phyloP scores from a whole-genome alignment of 2,797 vertebrate genomes.

The Fistularia tabacaria region DNA sequence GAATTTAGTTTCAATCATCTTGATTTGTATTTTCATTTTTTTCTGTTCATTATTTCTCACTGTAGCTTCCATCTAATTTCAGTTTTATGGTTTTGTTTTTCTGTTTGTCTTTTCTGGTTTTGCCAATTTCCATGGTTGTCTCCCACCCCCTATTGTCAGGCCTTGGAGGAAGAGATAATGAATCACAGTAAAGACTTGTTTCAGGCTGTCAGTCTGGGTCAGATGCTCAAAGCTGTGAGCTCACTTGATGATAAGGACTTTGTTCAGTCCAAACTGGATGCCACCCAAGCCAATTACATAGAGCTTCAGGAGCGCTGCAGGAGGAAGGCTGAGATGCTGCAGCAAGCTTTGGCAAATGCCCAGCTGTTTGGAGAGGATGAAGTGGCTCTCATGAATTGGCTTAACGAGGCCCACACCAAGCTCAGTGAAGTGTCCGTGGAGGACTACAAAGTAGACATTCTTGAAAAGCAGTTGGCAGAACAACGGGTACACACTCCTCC shows the following conservation, averaged over 20 bases:
- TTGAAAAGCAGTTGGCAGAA: conserved; percentile 86
- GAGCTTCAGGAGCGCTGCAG: conserved; percentile 90
- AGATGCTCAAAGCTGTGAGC: conserved; percentile 87
- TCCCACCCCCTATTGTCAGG: conserved; percentile 68
- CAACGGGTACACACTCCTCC: conserved; percentile 85
- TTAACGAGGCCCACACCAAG: conserved; percentile 83
- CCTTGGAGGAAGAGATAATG: conserved; percentile 91
- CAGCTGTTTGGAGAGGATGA: conserved; percentile 95
- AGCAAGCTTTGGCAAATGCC: conserved; percentile 91
- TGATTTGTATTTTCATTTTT: conserved; percentile 28
- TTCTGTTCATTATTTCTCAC: conserved; percentile 14
- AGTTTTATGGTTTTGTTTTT: conserved; percentile 53
- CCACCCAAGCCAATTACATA: conserved; percentile 83
- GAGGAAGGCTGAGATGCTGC: conserved; percentile 88
- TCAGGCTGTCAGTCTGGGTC: conserved; percentile 88
- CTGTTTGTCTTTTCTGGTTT: conserved; percentile 42
- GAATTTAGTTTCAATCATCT: neutral
- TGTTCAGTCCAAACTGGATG: conserved; percentile 90
- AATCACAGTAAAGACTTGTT: conserved; percentile 87
- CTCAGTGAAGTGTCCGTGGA: conserved; percentile 84
- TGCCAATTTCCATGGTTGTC: conserved; percentile 53
- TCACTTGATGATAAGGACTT: conserved; percentile 93
- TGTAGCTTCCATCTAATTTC: conserved; percentile 33
- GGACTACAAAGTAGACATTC: conserved; percentile 81
- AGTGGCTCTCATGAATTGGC: conserved; percentile 98